These are phyloP conservation scores for Ptychadena robeensis DNA, from an alignment of 2,797 vertebrate species.

Conservation along the genomic window DNA sequence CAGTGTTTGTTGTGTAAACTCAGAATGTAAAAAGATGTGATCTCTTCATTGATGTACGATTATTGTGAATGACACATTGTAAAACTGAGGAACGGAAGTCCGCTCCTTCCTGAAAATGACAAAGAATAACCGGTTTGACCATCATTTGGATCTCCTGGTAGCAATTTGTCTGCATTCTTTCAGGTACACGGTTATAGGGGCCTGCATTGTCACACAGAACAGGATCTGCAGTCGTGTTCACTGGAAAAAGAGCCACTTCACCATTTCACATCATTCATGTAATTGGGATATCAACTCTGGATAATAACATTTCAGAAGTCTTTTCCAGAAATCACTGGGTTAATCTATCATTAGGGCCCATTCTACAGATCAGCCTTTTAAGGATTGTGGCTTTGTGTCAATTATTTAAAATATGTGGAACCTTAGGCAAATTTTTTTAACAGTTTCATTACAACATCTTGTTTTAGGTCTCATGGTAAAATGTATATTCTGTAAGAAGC, in stretches of 20 bases:
- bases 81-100: not conserved
- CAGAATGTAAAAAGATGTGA: not conserved
- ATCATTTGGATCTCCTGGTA: not conserved
- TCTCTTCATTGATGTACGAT: not conserved
- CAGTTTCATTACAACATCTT: slow-evolving; percentile 5
- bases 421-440: slow-evolving; percentile 35
- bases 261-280: not conserved
- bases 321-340: not conserved
- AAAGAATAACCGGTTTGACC: slow-evolving; percentile 1
- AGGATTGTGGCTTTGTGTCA: slow-evolving; percentile 17
- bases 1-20: not conserved
- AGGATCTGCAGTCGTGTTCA: not conserved
- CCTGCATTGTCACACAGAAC: not conserved
- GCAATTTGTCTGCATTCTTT: slow-evolving; percentile 20
- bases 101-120: not conserved
- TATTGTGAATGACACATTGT: not conserved
- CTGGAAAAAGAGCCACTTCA: not conserved
- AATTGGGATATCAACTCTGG: not conserved
- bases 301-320: not conserved
- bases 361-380: not conserved
- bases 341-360: not conserved
- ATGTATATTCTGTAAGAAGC: too few species aligned
- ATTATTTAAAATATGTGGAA: slow-evolving; percentile 42
- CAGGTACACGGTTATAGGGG: not conserved
- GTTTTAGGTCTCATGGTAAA: slow-evolving; percentile 2